Evolutionary conservation across 2,797 vertebrate species (phyloP).

Genomic region (Sebastes nivosus): DNA sequence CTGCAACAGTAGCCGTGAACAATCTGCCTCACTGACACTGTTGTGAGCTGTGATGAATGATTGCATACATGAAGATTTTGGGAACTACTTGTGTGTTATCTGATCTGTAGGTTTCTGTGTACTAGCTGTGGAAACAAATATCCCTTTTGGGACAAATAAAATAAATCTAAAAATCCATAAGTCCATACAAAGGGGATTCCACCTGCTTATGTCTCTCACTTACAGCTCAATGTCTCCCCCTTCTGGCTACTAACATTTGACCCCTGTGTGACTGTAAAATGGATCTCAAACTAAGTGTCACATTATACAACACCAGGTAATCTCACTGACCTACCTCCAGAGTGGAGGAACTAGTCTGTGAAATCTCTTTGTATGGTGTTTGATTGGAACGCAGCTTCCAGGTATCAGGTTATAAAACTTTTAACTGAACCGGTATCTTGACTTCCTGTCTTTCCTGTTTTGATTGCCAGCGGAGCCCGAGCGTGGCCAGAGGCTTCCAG

Average conservation of each 20-base stretch:
- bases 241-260: constrained; percentile 39
- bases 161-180: neutral
- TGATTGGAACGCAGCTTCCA: neutral
- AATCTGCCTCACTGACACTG: too few species aligned
- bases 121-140: too few species aligned
- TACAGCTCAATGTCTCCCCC: constrained; percentile 60
- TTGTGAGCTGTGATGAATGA: too few species aligned
- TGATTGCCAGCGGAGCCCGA: constrained; percentile 80
- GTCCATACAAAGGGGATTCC: neutral
- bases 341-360: neutral
- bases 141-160: too few species aligned
- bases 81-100: too few species aligned
- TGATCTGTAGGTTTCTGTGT: too few species aligned
- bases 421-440: neutral
- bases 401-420: neutral
- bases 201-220: neutral
- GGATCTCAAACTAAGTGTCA: neutral
- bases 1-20: too few species aligned
- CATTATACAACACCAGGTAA: neutral
- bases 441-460: constrained; percentile 8
- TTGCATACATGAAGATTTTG: too few species aligned
- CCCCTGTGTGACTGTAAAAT: neutral
- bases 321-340: neutral
- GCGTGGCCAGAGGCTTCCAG: constrained; percentile 80
- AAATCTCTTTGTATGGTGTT: neutral